Conservation (phyloP, 2,113 vertebrate species). For the Scatophagus argus region DNA sequence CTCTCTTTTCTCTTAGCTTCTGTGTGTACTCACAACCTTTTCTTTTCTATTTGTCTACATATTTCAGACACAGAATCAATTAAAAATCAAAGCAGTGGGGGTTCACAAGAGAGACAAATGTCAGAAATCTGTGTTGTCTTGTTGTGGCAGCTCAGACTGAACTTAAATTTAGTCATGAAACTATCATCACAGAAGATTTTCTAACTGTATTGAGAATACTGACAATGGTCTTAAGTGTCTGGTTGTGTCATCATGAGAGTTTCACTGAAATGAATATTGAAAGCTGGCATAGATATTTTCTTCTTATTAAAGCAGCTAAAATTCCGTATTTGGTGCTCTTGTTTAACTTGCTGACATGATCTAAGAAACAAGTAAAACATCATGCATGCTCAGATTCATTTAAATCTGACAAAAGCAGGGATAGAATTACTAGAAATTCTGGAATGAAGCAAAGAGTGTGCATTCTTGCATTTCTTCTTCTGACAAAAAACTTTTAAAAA, state of each 20-base stretch:
- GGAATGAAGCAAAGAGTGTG: background rate
- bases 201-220: background rate
- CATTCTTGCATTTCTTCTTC: background rate
- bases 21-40: background rate
- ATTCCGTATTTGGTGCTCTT: background rate
- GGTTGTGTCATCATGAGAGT: background rate
- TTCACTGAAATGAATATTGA: background rate
- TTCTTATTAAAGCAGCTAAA: background rate
- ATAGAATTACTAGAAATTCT: background rate
- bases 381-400: background rate
- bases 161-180: background rate
- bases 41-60: background rate
- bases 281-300: background rate
- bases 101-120: background rate
- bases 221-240: no score
- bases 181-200: no score
- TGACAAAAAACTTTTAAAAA: background rate
- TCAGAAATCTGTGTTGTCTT: background rate
- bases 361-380: background rate
- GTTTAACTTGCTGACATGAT: background rate
- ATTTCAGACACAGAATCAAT: constrained; percentile 1
- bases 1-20: constrained; percentile 2
- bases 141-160: background rate
- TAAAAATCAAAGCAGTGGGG: no score
- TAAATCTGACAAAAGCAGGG: background rate